Evolutionary conservation across 2,113 vertebrate species (phyloP).

Genomic region (Daubentonia madagascariensis): DNA sequence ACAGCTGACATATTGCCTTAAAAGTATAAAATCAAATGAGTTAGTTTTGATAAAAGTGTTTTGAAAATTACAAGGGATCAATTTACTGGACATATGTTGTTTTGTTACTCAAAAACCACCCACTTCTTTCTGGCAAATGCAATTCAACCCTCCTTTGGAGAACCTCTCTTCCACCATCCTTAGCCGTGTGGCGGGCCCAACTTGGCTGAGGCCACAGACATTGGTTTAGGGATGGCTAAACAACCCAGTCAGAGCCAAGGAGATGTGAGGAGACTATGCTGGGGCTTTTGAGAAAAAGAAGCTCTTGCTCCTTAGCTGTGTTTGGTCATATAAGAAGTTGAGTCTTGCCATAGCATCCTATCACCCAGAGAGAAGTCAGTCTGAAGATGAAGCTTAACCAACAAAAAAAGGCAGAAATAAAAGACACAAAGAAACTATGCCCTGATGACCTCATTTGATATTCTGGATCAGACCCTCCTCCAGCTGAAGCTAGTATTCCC

Average conservation of each 20-base stretch:
- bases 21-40: slow-evolving; percentile 35
- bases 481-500: not conserved
- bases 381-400: not conserved
- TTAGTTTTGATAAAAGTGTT: not conserved
- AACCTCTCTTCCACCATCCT: not conserved
- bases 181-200: fast-evolving
- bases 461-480: not conserved
- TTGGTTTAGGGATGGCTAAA: not conserved
- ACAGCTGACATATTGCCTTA: not conserved
- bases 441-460: not conserved
- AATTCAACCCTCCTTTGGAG: not conserved
- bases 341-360: not conserved
- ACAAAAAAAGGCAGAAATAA: not conserved
- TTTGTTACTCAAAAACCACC: not conserved
- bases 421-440: not conserved
- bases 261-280: not conserved
- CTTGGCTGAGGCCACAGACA: not conserved
- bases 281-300: not conserved
- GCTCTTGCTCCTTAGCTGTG: not conserved
- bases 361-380: not conserved
- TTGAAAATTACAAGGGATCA: not conserved
- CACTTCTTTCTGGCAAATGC: not conserved
- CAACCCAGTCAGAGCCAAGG: not conserved
- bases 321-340: not conserved
- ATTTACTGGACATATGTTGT: not conserved